These are phyloP conservation scores for Ricordea florida DNA, from an alignment of 92 coral and sea anemone genomes.

Conservation along the genomic window DNA sequence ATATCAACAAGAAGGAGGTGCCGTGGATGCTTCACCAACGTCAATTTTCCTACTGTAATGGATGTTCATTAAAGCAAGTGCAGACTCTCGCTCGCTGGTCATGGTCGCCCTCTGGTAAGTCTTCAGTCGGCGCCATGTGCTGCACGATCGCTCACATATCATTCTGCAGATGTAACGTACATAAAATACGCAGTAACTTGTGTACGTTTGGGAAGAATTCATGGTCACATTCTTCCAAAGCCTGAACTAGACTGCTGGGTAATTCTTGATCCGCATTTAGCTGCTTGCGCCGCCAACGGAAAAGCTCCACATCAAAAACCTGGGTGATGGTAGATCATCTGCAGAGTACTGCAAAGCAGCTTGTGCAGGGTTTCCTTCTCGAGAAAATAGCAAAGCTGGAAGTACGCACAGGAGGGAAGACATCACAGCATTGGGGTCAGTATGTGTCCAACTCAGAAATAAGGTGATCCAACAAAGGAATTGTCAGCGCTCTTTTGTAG, in stretches of 20 bases:
- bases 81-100: slow-evolving; percentile 25
- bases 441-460: no score
- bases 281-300: slow-evolving; percentile 8
- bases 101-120: slow-evolving; percentile 34
- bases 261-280: slow-evolving; percentile 3
- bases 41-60: no score
- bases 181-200: no score
- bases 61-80: slow-evolving; percentile 35
- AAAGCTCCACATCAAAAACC: neutral
- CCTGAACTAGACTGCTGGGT: neutral
- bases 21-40: no score
- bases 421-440: no score
- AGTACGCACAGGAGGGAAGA: slow-evolving; percentile 1
- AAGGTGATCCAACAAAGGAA: neutral
- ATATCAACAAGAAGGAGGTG: neutral
- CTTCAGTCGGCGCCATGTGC: slow-evolving; percentile 6
- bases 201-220: no score
- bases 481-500: neutral
- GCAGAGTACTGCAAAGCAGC: neutral
- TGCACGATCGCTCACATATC: slow-evolving; percentile 2
- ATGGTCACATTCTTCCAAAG: no score
- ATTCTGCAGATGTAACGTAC: neutral
- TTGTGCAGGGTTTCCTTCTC: slow-evolving; percentile 7
- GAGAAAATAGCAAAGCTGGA: neutral
- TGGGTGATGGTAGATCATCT: slow-evolving; percentile 5